These are phyloP conservation scores for Dermatophagoides farinae DNA, from an alignment of 1,140 invertebrate species.

Conservation along the genomic window DNA sequence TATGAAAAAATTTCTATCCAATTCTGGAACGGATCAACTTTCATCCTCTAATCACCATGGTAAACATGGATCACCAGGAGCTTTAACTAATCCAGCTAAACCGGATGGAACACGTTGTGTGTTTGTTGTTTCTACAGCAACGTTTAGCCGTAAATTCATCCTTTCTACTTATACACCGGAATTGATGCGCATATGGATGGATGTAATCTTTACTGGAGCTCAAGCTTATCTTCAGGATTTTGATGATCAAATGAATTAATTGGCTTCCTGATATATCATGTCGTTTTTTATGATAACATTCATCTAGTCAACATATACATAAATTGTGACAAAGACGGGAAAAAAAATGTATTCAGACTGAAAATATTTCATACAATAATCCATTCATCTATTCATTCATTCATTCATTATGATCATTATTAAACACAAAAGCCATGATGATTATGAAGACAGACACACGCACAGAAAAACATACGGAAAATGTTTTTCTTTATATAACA, in stretches of 20 bases:
- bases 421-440: no score
- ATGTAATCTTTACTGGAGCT: constrained; percentile 78
- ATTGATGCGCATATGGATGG: constrained; percentile 89
- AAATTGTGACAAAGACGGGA: no score
- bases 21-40: background rate
- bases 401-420: no score
- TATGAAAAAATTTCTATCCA: constrained; percentile 20
- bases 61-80: constrained; percentile 32
- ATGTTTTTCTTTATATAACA: no score
- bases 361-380: no score
- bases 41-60: background rate
- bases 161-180: constrained; percentile 80
- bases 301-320: no score
- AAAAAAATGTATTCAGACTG: no score
- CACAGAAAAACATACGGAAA: no score
- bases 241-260: constrained; percentile 24
- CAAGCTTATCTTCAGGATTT: constrained; percentile 48
- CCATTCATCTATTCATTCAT: no score
- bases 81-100: constrained; percentile 39
- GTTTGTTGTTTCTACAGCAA: constrained; percentile 86
- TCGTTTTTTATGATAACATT: no score
- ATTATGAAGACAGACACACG: no score
- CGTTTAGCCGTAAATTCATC: constrained; percentile 49
- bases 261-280: no score
- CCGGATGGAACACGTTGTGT: constrained; percentile 40